Conservation (phyloP, 2,797 vertebrate genomes). For the Melanotaenia trifasciata region DNA sequence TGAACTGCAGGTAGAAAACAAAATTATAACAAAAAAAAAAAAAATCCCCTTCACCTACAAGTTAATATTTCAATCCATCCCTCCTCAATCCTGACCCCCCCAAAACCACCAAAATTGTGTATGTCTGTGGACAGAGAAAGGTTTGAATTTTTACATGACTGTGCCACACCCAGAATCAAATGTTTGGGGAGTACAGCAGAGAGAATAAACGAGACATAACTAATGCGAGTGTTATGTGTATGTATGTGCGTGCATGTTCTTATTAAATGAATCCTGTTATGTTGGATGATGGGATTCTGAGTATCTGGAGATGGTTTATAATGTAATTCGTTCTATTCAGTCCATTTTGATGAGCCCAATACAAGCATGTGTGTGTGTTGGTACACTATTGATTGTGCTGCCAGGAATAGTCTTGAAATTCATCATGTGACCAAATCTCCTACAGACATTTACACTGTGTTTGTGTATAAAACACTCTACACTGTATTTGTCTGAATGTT, state of each 20-base stretch:
- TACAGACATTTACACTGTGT: constrained; percentile 21
- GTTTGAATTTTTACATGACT: constrained; percentile 20
- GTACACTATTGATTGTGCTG: constrained; percentile 57
- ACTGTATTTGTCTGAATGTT: neutral
- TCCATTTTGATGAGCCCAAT: constrained; percentile 55
- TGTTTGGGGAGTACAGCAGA: constrained; percentile 46
- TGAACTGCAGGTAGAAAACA: neutral
- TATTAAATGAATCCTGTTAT: constrained; percentile 56
- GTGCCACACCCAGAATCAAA: constrained; percentile 59
- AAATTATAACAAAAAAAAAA: neutral
- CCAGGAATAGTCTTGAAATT: constrained; percentile 56
- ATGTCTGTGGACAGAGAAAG: constrained; percentile 1
- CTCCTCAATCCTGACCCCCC: constrained; percentile 6
- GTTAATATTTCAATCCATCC: constrained; percentile 1
- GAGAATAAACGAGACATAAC: constrained; percentile 29
- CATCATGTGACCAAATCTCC: constrained; percentile 43
- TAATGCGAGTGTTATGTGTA: constrained; percentile 20
- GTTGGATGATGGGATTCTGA: constrained; percentile 44
- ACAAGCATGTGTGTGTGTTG: constrained; percentile 41
- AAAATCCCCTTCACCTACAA: neutral
- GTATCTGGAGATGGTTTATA: constrained; percentile 67
- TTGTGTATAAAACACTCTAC: constrained; percentile 5
- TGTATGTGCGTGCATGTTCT: constrained; percentile 16
- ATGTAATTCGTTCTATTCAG: constrained; percentile 66
- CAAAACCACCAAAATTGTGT: constrained; percentile 15